Evolutionary conservation across 92 coral and sea anemone genomes (phyloP), one percentile per base, ranked within the genome.

Genomic region (Blastomussa wellsi): DNA sequence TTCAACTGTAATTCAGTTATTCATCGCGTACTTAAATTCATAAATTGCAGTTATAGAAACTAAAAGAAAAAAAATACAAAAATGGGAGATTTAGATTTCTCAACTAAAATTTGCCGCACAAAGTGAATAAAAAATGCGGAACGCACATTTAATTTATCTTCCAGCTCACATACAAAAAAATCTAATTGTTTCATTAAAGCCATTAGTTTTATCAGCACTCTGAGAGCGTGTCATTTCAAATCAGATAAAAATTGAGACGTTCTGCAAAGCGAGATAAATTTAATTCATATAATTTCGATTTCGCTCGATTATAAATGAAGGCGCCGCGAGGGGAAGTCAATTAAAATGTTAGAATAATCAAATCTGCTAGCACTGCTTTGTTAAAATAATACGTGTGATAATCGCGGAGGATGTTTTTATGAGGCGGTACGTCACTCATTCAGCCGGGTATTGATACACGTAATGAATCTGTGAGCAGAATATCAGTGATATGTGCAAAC

Each of bases 121-220:
- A 70, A 70, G 44, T 8, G n/a, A 70, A 70, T 70, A 70, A 24
- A 49, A 68, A 51, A 81, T n/a, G 71, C 52, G n/a, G n/a, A 72
- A 33, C 59, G n/a, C 35, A 51, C 68, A 65, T 82, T 72, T 28
- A 74, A 73, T 57, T 74, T 60, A 73, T 57, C 74, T 82, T 41
- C 35, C 47, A 74, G 51, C 79, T 57, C 64, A 57, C 81, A 74
- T 72, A 67, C 79, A 59, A 60, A 74, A 9, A 57, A 83, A 83
- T 59, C 59, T 73, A 83, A 83, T 73, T 83, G 87, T 74, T 83
- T 83, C 80, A 83, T 83, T 83, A 83, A 75, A 74, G 62, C 87
- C 87, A 83, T 83, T 83, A 83, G 87, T 73, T 74, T 73, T 83
- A 83, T 83, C 79, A 74, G 87, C 80, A 59, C 80, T 74, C 59